Conservation (phyloP, 1,140 invertebrate genomes). For the Capitella teleta region DNA sequence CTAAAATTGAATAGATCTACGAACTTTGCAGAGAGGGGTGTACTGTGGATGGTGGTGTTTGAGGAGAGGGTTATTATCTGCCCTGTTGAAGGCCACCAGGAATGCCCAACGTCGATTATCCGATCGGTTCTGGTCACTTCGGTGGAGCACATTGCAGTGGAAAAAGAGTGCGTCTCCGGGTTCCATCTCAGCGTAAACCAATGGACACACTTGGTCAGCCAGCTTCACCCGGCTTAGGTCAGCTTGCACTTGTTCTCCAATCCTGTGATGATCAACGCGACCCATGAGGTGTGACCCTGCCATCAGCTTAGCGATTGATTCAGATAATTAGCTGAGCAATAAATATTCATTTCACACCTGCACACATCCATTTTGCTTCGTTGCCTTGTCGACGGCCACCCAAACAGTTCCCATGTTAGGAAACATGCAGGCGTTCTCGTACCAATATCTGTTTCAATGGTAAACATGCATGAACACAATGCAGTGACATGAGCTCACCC, state of each 20-base stretch:
- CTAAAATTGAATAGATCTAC: too few relatives aligned
- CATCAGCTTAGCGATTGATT: too few relatives aligned
- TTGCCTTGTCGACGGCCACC: constrained; percentile 29
- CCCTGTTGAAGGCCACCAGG: constrained; percentile 14
- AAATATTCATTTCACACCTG: too few relatives aligned
- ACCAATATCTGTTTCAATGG: constrained; percentile 31
- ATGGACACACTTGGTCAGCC: background rate
- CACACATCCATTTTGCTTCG: constrained; percentile 29
- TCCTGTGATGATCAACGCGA: background rate
- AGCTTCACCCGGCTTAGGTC: background rate
- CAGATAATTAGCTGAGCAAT: too few relatives aligned
- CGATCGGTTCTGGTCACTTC: constrained; percentile 13
- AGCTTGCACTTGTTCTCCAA: background rate
- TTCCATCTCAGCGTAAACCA: background rate
- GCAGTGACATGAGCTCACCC: constrained; percentile 17
- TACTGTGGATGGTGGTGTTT: constrained; percentile 16
- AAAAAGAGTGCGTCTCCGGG: constrained; percentile 15
- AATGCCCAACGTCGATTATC: constrained; percentile 13
- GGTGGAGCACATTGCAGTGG: constrained; percentile 15
- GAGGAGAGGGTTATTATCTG: constrained; percentile 13
- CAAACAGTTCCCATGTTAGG: constrained; percentile 35
- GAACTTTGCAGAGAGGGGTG: constrained; percentile 13
- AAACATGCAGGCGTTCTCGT: constrained; percentile 33
- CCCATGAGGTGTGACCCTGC: background rate
- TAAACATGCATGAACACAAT: background rate